Base-by-base conservation (phyloP, 2,113 vertebrate genomes). In the Mormyrus iriodes region DNA sequence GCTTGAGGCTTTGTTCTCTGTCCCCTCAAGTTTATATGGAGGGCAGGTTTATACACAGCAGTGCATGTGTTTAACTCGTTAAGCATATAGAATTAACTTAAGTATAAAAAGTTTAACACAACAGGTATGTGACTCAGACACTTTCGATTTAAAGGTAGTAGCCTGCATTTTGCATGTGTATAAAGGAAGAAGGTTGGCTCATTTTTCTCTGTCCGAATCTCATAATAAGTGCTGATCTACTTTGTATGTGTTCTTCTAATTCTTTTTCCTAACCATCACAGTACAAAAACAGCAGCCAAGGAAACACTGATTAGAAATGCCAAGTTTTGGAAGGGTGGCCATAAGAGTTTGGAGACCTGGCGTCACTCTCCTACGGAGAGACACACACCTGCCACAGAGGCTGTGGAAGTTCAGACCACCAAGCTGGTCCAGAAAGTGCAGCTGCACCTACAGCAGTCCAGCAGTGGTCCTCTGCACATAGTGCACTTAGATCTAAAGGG, bases 401-500 rank as follows among this genome's bases (percentile, higher is more conserved):
- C 52, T 24, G 21, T 12, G 27, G 10, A 85, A 27, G 35, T 46
- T 9, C 8, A 2, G 17, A 31, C 21, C 7, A 5, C 10, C 1
- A 15, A 76, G 35, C 7, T 19, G 1, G 35, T 53, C 53, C 4
- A 24, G 10, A 15, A 87, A 61, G 24, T 13, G 4, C 4, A 48
- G 21, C 42, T 3, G n/a, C 35, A 10, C 44, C 21, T 2, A 31
- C 24, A 48, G 61, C 21, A 19, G 35, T 24, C 19, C 53, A 42
- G 6, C 53, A 8, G 19, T 4, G 2, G 3, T 1, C 85, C 94
- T 85, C 92, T 95, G 91, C 93, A 92, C 55, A 88, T 97, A 5
- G 95, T 97, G 19, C 96, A 97, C 91, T 92, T 97, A 85, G 96
- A 97, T 87, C 95, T 97, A 86, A 97, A 97, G 89, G 96, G 96